Conservation (phyloP, 2,888 invertebrate species). For the Xestia ashworthii region DNA sequence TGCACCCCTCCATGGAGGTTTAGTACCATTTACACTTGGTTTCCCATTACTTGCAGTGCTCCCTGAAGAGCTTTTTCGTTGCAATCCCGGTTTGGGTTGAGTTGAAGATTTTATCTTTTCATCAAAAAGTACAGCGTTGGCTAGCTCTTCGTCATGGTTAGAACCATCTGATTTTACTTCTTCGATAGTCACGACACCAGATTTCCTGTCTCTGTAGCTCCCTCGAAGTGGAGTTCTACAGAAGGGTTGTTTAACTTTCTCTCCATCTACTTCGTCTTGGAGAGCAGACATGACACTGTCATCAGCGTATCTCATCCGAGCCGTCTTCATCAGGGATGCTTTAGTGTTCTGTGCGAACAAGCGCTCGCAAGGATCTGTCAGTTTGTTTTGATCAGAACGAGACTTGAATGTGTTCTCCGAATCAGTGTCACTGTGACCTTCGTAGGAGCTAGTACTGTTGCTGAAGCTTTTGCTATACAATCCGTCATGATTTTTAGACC, state of each 20-base stretch:
- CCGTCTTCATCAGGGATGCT: constrained; percentile 91
- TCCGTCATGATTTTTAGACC: constrained; percentile 78
- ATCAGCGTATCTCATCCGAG: constrained; percentile 91
- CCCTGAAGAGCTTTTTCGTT: constrained; percentile 80
- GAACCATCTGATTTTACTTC: constrained; percentile 87
- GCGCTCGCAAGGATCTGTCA: constrained; percentile 86
- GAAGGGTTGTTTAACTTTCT: constrained; percentile 82
- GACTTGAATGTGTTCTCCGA: constrained; percentile 89
- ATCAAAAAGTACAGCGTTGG: constrained; percentile 81
- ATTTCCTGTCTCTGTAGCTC: constrained; percentile 86
- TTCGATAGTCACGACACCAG: constrained; percentile 87
- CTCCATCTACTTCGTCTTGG: constrained; percentile 87
- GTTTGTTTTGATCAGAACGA: constrained; percentile 78
- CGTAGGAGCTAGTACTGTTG: constrained; percentile 92
- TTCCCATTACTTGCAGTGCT: constrained; percentile 79
- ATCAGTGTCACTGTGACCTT: constrained; percentile 92
- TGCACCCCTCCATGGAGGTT: constrained; percentile 88
- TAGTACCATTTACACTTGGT: constrained; percentile 75
- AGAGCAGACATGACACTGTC: constrained; percentile 81
- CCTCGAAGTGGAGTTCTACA: constrained; percentile 82
- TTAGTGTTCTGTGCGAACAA: constrained; percentile 91
- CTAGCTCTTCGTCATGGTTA: constrained; percentile 83
- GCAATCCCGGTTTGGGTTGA: constrained; percentile 76
- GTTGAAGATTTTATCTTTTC: constrained; percentile 82
- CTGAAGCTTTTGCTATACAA: constrained; percentile 87